Percentiles rank a stretch among this genome's conserved stretches.
Conservation (phyloP, 2,888 invertebrate genomes). For the Hyposoter didymator region DNA sequence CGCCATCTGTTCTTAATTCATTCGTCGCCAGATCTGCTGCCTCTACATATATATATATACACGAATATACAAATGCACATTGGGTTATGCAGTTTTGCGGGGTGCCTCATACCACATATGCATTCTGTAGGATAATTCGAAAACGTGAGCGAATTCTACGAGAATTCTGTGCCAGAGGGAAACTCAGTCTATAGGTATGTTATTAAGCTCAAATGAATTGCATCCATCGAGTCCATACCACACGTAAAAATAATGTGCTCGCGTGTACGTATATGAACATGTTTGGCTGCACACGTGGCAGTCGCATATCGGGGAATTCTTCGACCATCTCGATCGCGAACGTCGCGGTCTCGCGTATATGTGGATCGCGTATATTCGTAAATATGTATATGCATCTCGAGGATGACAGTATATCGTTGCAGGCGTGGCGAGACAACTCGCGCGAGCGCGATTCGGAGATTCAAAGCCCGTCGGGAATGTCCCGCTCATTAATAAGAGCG, state of each 20-base stretch:
- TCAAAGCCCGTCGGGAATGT: slow-evolving; percentile 81
- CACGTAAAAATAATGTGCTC: slow-evolving; percentile 1
- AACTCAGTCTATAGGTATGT: slow-evolving; percentile 13
- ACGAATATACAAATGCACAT: slow-evolving; percentile 6
- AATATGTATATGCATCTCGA: slow-evolving; percentile 16
- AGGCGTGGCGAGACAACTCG: slow-evolving; percentile 61
- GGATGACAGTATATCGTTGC: slow-evolving; percentile 42
- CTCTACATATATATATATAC: background rate
- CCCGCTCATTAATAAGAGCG: slow-evolving; percentile 82
- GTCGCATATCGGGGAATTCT: slow-evolving; percentile 66
- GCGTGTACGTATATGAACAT: background rate
- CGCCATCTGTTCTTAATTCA: slow-evolving; percentile 63
- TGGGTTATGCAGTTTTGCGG: slow-evolving; percentile 41
- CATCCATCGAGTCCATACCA: background rate
- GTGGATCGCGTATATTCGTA: background rate
- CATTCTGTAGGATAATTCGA: slow-evolving; percentile 60
- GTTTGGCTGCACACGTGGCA: slow-evolving; percentile 17
- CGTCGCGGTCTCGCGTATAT: slow-evolving; percentile 26
- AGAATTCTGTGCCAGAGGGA: slow-evolving; percentile 11
- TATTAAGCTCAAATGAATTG: slow-evolving; percentile 12
- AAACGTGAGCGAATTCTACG: slow-evolving; percentile 49
- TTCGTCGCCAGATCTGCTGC: slow-evolving; percentile 33
- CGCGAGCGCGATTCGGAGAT: slow-evolving; percentile 70
- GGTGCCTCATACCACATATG: slow-evolving; percentile 17
- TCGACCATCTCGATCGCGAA: slow-evolving; percentile 57